These are phyloP conservation scores for Coenonympha arcania DNA, from an alignment of 2,888 invertebrate species.

Conservation along the genomic window DNA sequence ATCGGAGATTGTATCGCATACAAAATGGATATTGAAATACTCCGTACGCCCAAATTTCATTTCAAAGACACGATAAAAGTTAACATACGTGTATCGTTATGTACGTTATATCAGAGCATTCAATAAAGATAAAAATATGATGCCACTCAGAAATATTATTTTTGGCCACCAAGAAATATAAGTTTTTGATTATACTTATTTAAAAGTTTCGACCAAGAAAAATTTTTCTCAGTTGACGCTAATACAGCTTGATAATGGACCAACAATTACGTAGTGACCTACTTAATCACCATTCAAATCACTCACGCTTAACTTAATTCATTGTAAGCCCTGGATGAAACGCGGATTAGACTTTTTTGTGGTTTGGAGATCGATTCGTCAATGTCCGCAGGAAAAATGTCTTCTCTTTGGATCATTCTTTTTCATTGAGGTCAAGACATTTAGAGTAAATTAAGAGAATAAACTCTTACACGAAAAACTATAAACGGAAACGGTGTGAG, in stretches of 20 bases:
- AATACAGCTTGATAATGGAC: too few relatives aligned
- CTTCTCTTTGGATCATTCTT: not conserved
- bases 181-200: too few relatives aligned
- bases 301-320: not conserved
- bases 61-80: slow-evolving; percentile 14
- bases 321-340: not conserved
- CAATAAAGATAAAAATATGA: not conserved
- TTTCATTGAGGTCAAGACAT: not conserved
- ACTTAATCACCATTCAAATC: not conserved
- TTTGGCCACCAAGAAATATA: too few relatives aligned
- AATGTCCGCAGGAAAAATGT: not conserved
- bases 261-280: not conserved
- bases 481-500: too few relatives aligned
- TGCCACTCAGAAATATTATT: not conserved
- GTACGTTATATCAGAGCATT: not conserved
- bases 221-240: too few relatives aligned
- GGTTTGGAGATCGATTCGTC: not conserved
- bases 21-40: slow-evolving; percentile 26
- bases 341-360: not conserved
- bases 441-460: not conserved
- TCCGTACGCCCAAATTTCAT: slow-evolving; percentile 20
- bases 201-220: too few relatives aligned
- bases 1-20: slow-evolving; percentile 23
- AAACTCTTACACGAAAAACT: too few relatives aligned
- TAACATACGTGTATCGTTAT: not conserved